These are phyloP conservation scores for Amblyjoppa fuscipennis DNA, from an alignment of 2,888 invertebrate genomes.

Conservation along the genomic window DNA sequence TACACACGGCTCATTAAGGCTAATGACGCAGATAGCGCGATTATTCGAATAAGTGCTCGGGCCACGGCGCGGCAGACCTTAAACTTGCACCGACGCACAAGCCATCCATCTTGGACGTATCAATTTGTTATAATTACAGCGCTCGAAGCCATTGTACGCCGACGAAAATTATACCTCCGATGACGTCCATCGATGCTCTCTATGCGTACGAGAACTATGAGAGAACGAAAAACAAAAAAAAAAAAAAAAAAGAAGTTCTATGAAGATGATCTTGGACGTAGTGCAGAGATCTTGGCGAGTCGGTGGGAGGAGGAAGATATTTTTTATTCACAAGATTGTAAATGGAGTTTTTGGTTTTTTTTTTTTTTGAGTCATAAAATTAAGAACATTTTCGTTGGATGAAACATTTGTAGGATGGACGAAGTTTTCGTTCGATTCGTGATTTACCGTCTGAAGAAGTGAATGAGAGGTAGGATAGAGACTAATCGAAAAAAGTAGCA, in stretches of 20 bases:
- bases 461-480: neutral
- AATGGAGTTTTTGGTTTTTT: too few relatives aligned
- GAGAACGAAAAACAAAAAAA: slow-evolving; percentile 37
- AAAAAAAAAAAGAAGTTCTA: neutral
- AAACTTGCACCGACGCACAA: slow-evolving; percentile 42
- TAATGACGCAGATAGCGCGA: slow-evolving; percentile 79
- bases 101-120: slow-evolving; percentile 73
- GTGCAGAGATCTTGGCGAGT: slow-evolving; percentile 14
- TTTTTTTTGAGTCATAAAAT: too few relatives aligned
- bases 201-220: slow-evolving; percentile 43
- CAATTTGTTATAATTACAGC: slow-evolving; percentile 82
- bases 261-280: neutral
- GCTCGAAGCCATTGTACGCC: slow-evolving; percentile 72
- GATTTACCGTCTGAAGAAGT: slow-evolving; percentile 1
- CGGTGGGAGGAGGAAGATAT: slow-evolving; percentile 17
- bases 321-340: neutral
- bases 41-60: slow-evolving; percentile 76
- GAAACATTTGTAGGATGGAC: too few relatives aligned
- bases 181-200: slow-evolving; percentile 57
- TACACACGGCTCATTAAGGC: slow-evolving; percentile 78
- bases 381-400: too few relatives aligned
- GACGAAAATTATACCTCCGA: slow-evolving; percentile 77
- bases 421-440: slow-evolving; percentile 6
- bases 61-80: slow-evolving; percentile 34
- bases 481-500: neutral